Evolutionary conservation across 2,888 invertebrate species (phyloP), one percentile per base, ranked within the genome.

Genomic region (Meiosimyza decipiens): DNA sequence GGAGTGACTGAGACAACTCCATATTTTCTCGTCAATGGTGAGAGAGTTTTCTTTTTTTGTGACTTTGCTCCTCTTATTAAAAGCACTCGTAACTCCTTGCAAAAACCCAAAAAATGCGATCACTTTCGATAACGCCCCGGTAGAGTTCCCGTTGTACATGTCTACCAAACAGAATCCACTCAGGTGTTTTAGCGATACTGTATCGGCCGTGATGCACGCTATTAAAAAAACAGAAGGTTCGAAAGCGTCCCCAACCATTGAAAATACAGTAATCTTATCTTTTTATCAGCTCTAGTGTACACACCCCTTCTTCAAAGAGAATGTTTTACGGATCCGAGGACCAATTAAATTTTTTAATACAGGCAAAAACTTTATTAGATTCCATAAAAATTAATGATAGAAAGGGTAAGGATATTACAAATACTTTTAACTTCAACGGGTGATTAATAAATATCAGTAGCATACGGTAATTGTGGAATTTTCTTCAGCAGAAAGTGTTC

Each of bases 51-150:
- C 3, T 73, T 55, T 55, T 70, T 64, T 11, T 68, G 22, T 15
- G 71, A 71, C 51, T 18, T 51, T 57, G 51, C 73, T 1, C 68
- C 64, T 47, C 67, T 74, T n/a, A 16, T 72, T 1, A 67, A 72
- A 71, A 74, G 70, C 22, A 60, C 70, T 1, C 50, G 67, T 13
- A 72, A 74, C 52, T 72, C 71, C n/a, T 60, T 71, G 11, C 33
- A 63, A 16, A 71, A 64, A n/a, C n/a, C 51, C 49, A 33, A 66
- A 71, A 15, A 67, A 66, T 51, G 40, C 2, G 16, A 51, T 71
- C 15, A 59, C 28, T 33, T 60, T 71, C 16, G 50, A 64, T 4
- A 50, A 50, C 47, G n/a, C 15, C 2, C 47, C 47, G n/a, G 47
- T 40, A 16, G n/a, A n/a, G n/a, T 64, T 18, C 49, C 47, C 22